Percentiles rank a stretch among this genome's conserved stretches.
Conservation (phyloP, 2,113 vertebrate species). For the Gallinago media region DNA sequence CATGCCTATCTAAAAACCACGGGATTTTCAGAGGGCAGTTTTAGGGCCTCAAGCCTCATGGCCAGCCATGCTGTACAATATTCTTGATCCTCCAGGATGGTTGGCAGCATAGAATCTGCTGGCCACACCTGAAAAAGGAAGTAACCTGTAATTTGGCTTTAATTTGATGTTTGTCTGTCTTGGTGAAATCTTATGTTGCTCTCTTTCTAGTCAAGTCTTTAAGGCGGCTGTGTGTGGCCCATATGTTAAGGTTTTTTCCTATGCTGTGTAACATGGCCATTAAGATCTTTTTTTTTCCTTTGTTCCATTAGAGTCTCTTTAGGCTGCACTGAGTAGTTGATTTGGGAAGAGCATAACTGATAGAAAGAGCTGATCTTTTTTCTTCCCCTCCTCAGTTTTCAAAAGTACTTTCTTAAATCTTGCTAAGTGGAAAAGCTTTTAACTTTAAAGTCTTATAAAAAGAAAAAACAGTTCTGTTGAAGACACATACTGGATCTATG, state of each 20-base stretch:
- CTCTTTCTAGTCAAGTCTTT: neutral
- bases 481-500: neutral
- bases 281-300: neutral
- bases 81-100: neutral
- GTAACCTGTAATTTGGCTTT: neutral
- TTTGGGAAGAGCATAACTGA: neutral
- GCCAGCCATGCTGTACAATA: neutral
- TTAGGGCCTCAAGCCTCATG: fast-evolving
- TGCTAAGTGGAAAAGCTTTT: neutral
- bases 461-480: neutral
- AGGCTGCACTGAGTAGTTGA: neutral
- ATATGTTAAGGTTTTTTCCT: neutral
- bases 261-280: neutral
- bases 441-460: neutral
- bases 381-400: neutral
- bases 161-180: neutral
- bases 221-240: fast-evolving
- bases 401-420: neutral
- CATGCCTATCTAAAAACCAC: too few relatives aligned
- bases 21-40: too few relatives aligned
- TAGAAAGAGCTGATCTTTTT: neutral
- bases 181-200: neutral
- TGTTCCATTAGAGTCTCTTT: neutral
- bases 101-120: neutral
- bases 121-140: neutral